Conservation (phyloP, 2,797 vertebrate species). For the Dendrocincla fuliginosa region DNA sequence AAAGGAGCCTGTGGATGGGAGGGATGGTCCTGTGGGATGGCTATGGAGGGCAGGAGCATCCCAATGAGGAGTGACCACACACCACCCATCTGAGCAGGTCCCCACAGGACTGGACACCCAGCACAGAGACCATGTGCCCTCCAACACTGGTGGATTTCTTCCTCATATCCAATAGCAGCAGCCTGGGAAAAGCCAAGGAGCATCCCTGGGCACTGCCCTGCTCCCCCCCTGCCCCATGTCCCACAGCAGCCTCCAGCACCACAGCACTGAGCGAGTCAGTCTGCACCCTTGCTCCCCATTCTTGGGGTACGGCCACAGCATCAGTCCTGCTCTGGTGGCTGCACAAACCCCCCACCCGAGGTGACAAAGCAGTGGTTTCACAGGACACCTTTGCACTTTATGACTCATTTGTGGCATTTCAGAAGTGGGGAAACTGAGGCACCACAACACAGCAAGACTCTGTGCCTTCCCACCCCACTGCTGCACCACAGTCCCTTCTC, state of each 20-base stretch:
- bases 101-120: neutral
- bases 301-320: rapidly evolving
- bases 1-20: neutral
- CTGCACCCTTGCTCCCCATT: rapidly evolving
- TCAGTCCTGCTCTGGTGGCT: neutral
- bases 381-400: neutral
- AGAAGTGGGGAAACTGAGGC: neutral
- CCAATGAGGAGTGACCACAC: neutral
- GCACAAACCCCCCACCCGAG: neutral
- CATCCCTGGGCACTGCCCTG: neutral
- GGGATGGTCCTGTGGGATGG: neutral
- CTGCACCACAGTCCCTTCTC: neutral
- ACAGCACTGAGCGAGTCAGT: rapidly evolving
- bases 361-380: neutral
- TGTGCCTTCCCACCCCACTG: neutral
- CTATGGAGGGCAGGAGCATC: neutral
- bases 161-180: neutral
- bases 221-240: neutral
- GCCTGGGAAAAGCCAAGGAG: neutral
- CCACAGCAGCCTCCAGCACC: neutral
- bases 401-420: neutral
- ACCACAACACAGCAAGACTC: rapidly evolving
- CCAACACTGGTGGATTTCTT: rapidly evolving
- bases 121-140: rapidly evolving
- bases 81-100: neutral